Base-by-base conservation (phyloP, 2,888 invertebrate genomes). In the Ashinkailepas kermadecensis region DNA sequence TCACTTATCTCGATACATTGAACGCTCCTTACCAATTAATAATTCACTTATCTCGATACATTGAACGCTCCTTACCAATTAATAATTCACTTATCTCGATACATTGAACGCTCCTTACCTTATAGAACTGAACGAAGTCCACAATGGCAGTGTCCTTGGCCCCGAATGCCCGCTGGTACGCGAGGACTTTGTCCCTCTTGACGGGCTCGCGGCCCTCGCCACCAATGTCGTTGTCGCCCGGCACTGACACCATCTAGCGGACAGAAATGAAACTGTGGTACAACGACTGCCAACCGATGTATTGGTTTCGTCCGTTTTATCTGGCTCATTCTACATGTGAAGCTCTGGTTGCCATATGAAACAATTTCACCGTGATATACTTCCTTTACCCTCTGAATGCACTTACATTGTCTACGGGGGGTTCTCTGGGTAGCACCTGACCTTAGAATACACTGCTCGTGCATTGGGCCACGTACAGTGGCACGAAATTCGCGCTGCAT, bases 161-260 rank as follows among this genome's bases (percentile, higher is more conserved):
- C 62, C 90, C 90, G 87, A 95, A 96, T 84, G 92, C 91, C 84
- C 91, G 89, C 82, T 92, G 91, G 87, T 95, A 96, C 85, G 93
- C 91, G 23, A 89, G 87, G 11, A 93, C 87, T 88, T 94, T 95
- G n/a, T 90, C 87, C 79, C 89, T 88, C 54, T 91, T 91, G 74
- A 95, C 91, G 67, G 91, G 90, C 85, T 93, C 92, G 83, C 91
- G 86, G 81, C 88, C 92, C 88, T 99, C 98, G 21, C 99, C 98
- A 12, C 98, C 99, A 82, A 99, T 95, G 87, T 99, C 99, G 88
- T 99, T 99, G 87, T 99, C 99, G 10, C 99, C 99, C 39, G 97
- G 95, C 83, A 98, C 88, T 90, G 93, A 96, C 81, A 98, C 86
- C 78, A 86, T 70, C 56, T 82, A 81, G 81, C 82, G 80, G 23